Evolutionary conservation across 2,888 invertebrate species (phyloP), one percentile per base, ranked within the genome.

Genomic region (Drosophila lutescens): DNA sequence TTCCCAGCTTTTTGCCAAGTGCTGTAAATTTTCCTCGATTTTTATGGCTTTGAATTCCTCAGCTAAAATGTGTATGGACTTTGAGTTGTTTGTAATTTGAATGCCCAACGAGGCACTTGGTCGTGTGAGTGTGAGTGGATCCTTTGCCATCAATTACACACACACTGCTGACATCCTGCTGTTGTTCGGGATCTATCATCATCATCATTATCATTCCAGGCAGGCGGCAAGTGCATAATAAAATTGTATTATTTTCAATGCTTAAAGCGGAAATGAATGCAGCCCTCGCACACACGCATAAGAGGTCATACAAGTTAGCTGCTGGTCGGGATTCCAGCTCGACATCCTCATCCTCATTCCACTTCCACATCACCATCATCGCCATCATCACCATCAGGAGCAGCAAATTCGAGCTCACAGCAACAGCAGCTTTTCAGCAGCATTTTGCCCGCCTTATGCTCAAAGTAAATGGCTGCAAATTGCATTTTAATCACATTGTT

Each of bases 401-500:
- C 38, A 51, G 49, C 38, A 23, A 38, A n/a, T 38, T 51, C 38
- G 15, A 54, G 58, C 59, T 58, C 26, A 17, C 20, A 40, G 44
- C 46, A 58, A 17, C 20, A 40, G 44, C 46, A 58, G 58, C 53
- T 65, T 66, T 77, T 65, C 30, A 30, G 34, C 59, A 79, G 47
- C 79, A 59, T 57, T 68, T 80, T 53, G 20, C 26, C 20, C 66
- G 73, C 32, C 70, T 56, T 56, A 17, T 67, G 78, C 61, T 55
- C 67, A 69, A 66, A 74, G 79, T 75, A 84, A 83, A 83, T 69
- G 81, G 58, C 87, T 68, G 81, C 85, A 84, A 83, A 83, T 86
- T 86, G 85, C 77, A 81, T 75, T 83, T 84, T 86, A 84, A 83
- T 86, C 81, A 81, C 85, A 84, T 86, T 84, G 84, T 83, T 84